phyloP scores from a whole-genome alignment of 2,797 vertebrate genomes.

The Gallinago nigripennis region DNA sequence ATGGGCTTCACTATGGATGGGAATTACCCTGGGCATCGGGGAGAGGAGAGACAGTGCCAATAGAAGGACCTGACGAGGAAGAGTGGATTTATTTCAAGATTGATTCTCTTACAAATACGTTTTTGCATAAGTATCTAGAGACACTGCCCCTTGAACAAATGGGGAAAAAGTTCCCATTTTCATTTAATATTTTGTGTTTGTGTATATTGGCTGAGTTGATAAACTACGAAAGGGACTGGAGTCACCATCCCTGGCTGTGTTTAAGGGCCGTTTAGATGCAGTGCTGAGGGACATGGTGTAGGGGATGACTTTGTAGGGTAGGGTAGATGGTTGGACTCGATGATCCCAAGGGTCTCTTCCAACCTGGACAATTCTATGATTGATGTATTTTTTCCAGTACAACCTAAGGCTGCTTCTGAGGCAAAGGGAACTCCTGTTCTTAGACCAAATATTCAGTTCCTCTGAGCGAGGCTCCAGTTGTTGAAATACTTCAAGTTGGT shows the following conservation, averaged over 20 bases:
- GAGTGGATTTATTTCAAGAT: constrained; percentile 36
- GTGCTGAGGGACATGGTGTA: too few relatives aligned
- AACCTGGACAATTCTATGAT: too few relatives aligned
- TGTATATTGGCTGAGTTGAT: background rate
- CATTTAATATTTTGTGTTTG: background rate
- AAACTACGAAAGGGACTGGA: background rate
- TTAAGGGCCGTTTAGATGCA: too few relatives aligned
- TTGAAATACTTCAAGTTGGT: rapidly evolving
- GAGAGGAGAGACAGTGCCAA: constrained; percentile 17
- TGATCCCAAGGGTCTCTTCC: too few relatives aligned
- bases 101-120: constrained; percentile 34
- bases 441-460: rapidly evolving
- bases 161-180: background rate
- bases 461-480: background rate
- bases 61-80: constrained; percentile 25
- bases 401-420: background rate
- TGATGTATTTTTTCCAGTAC: background rate
- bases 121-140: background rate
- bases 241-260: too few relatives aligned
- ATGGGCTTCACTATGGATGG: constrained; percentile 37
- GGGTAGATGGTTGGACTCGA: too few relatives aligned
- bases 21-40: constrained; percentile 22
- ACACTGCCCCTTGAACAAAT: background rate
- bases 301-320: too few relatives aligned
- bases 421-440: background rate